Percentiles rank a stretch among this genome's conserved stretches.
Conservation (phyloP, 2,888 invertebrate species). For the Mythimna ferrago region DNA sequence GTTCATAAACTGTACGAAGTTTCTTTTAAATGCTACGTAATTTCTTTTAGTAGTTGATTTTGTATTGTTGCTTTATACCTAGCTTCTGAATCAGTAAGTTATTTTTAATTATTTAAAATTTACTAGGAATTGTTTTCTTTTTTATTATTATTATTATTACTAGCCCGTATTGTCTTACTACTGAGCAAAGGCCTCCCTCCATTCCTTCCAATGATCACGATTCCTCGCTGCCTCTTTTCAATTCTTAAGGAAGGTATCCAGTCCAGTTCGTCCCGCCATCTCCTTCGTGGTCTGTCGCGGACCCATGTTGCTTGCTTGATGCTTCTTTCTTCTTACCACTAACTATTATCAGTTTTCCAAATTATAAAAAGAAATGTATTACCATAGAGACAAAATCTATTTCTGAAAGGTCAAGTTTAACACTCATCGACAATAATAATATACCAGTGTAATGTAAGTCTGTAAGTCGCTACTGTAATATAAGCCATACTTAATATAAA, state of each 20-base stretch:
- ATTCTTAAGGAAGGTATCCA: too few relatives aligned
- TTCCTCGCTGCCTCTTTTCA: too few relatives aligned
- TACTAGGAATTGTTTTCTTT: too few relatives aligned
- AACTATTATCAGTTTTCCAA: background rate
- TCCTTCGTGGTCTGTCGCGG: background rate
- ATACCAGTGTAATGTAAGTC: conserved; percentile 1
- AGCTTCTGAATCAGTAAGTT: background rate
- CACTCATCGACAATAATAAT: conserved; percentile 12
- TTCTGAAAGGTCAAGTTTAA: conserved; percentile 16
- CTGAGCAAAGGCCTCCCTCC: too few relatives aligned
- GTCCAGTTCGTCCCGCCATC: too few relatives aligned
- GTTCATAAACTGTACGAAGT: conserved; percentile 12
- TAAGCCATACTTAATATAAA: conserved; percentile 38
- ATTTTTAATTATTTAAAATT: background rate
- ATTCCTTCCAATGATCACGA: too few relatives aligned
- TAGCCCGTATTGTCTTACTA: too few relatives aligned
- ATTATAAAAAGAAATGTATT: background rate
- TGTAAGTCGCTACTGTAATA: conserved; percentile 30
- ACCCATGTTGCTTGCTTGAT: background rate
- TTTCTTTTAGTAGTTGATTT: conserved; percentile 15
- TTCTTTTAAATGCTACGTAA: conserved; percentile 23
- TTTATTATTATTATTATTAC: too few relatives aligned
- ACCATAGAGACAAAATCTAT: background rate
- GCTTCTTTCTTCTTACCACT: background rate
- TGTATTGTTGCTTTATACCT: conserved; percentile 8